Evolutionary conservation across 1,140 invertebrate species (phyloP).

Genomic region (Homalodisca vitripennis): DNA sequence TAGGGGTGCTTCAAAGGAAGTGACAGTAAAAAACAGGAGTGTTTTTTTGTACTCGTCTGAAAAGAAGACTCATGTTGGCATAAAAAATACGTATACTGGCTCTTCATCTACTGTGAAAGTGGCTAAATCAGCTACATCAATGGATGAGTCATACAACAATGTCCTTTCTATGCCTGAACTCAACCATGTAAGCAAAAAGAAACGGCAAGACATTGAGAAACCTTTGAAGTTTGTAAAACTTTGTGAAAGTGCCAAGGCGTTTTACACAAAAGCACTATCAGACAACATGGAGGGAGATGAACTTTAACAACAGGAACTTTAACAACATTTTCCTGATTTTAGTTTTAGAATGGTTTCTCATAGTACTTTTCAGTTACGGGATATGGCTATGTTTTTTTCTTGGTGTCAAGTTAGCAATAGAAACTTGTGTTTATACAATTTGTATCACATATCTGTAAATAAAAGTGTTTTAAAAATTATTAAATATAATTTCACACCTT

Average conservation of each 20-base stretch:
- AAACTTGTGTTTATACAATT: not conserved
- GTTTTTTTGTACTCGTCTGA: too few relatives aligned
- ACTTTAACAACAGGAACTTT: not conserved
- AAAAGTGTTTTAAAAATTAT: not conserved
- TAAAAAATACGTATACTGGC: constrained; percentile 1
- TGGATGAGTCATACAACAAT: not conserved
- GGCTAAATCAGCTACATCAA: not conserved
- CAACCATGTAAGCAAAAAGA: not conserved
- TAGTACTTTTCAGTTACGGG: too few relatives aligned
- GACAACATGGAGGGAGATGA: not conserved
- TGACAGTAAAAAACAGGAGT: not conserved
- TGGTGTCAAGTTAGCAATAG: not conserved
- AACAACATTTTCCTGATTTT: not conserved
- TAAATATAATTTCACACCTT: too few relatives aligned
- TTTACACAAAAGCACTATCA: not conserved
- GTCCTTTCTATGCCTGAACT: not conserved
- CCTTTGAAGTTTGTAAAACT: not conserved
- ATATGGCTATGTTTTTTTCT: not conserved
- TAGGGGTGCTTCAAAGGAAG: constrained; percentile 11
- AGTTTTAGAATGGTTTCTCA: not conserved
- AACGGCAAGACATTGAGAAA: not conserved
- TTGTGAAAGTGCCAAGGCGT: not conserved
- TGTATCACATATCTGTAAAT: not conserved
- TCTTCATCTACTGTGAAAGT: not conserved
- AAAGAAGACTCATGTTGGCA: too few relatives aligned